Conservation (phyloP, 2,113 vertebrate species). For the Nothocercus nigrocapillus region DNA sequence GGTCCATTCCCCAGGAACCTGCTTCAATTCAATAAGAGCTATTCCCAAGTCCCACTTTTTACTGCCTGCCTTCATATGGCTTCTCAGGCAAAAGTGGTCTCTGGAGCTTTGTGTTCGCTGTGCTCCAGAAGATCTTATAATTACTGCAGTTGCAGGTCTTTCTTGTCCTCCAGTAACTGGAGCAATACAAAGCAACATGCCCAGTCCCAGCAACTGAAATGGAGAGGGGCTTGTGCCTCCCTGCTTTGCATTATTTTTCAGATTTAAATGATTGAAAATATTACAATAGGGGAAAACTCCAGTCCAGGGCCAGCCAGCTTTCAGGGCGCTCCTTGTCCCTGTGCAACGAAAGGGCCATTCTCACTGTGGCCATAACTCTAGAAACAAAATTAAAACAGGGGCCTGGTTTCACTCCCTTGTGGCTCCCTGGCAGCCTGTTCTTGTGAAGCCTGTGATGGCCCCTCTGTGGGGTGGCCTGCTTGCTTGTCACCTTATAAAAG, state of each 20-base stretch:
- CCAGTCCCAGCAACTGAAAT: not conserved
- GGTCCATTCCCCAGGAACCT: not conserved
- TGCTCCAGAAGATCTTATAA: conserved; percentile 40
- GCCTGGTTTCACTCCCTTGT: no score
- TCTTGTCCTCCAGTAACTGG: not conserved
- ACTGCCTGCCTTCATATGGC: not conserved
- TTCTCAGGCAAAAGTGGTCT: not conserved
- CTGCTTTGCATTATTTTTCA: not conserved
- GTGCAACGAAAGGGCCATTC: not conserved
- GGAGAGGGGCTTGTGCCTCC: not conserved
- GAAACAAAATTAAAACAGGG: not conserved
- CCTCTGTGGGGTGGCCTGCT: not conserved
- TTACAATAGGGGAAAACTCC: not conserved
- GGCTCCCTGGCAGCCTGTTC: not conserved
- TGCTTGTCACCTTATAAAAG: not conserved
- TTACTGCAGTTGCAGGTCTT: not conserved
- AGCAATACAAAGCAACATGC: fast-evolving
- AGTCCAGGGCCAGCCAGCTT: not conserved
- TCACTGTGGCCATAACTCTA: not conserved
- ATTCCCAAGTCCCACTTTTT: conserved; percentile 46
- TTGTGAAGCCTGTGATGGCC: not conserved
- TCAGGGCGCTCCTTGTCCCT: not conserved
- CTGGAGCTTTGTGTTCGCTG: conserved; percentile 18
- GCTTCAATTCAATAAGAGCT: conserved; percentile 16
- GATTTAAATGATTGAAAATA: not conserved